Percentiles rank a stretch among this genome's conserved stretches.
phyloP scores from a whole-genome alignment of 1,140 invertebrate genomes.

The Nasonia longicornis region DNA sequence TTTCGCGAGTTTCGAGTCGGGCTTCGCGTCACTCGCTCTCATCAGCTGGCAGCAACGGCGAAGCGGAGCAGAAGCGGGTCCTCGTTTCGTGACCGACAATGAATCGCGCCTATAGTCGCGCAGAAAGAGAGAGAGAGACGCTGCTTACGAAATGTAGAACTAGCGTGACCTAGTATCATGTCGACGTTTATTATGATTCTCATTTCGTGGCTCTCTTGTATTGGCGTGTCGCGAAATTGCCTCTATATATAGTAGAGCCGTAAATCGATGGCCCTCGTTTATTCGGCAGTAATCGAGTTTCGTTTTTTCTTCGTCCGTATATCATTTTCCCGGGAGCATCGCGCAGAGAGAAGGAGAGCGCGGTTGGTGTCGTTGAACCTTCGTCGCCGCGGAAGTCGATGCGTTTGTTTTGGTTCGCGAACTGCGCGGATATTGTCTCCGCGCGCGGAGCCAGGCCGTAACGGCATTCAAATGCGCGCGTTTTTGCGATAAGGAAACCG shows the following conservation, averaged over 20 bases:
- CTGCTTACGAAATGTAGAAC: conserved; percentile 35
- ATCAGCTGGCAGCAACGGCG: not conserved
- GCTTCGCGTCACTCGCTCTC: not conserved
- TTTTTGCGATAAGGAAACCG: conserved; percentile 9
- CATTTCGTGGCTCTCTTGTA: not conserved
- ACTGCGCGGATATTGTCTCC: not conserved
- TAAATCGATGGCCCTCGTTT: too few species aligned
- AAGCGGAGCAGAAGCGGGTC: conserved; percentile 8
- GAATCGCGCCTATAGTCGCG: not conserved
- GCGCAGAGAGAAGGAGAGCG: too few species aligned
- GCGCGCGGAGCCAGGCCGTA: not conserved
- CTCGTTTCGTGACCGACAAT: conserved; percentile 39
- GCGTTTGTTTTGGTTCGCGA: conserved; percentile 1
- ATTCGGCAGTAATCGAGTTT: too few species aligned
- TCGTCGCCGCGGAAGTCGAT: too few species aligned
- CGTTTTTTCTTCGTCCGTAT: too few species aligned
- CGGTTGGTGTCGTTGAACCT: conserved; percentile 6
- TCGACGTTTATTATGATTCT: conserved; percentile 14
- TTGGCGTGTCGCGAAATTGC: not conserved
- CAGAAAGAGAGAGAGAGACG: not conserved
- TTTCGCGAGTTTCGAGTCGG: not conserved
- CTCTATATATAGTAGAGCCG: not conserved
- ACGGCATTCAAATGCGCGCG: not conserved
- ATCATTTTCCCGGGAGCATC: too few species aligned
- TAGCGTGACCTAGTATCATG: conserved; percentile 33